Base-by-base conservation (phyloP, 2,797 vertebrate species). In the Cryptoblepharus egeriae region DNA sequence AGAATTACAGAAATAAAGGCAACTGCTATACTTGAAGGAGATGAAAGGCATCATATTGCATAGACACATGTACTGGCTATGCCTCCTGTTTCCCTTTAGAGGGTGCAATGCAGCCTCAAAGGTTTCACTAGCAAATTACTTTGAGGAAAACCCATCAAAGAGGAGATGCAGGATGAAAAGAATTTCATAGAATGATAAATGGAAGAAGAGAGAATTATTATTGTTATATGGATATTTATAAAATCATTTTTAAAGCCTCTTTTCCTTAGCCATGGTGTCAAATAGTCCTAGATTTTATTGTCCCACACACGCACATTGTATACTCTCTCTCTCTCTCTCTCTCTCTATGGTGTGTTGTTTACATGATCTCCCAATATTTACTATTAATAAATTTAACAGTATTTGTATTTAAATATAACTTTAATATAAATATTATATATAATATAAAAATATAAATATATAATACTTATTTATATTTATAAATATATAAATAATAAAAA, bases 321-420 rank as follows among this genome's bases (percentile, higher is more conserved):
- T n/a, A n/a, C n/a, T n/a, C n/a, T n/a, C n/a, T n/a, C n/a, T n/a
- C n/a, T n/a, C n/a, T n/a, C n/a, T n/a, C n/a, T n/a, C n/a, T n/a
- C n/a, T n/a, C n/a, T n/a, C n/a, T n/a, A n/a, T n/a, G 85, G 45
- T 55, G 52, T 82, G 77, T 85, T 90, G 75, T 84, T 89, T 39
- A 35, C 60, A 28, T 77, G 49, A 35, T 88, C 9, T 24, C 86
- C 85, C 90, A 79, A 77, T 84, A 81, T 90, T 85, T 85, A 82
- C 78, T 87, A 86, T 77, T 88, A 92, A 89, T 87, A 82, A 71
- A 72, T 88, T 91, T 89, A 91, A 89, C 58, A 65, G 35, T 89
- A 90, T 87, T 91, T 82, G 85, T 85, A 88, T 80, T 93, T 87
- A 83, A 86, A 88, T 89, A 92, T n/a, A n/a, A n/a, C n/a, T n/a